Evolutionary conservation across 2,797 vertebrate species (phyloP), one percentile per base, ranked within the genome.

Genomic region (Etheostoma nigrum): DNA sequence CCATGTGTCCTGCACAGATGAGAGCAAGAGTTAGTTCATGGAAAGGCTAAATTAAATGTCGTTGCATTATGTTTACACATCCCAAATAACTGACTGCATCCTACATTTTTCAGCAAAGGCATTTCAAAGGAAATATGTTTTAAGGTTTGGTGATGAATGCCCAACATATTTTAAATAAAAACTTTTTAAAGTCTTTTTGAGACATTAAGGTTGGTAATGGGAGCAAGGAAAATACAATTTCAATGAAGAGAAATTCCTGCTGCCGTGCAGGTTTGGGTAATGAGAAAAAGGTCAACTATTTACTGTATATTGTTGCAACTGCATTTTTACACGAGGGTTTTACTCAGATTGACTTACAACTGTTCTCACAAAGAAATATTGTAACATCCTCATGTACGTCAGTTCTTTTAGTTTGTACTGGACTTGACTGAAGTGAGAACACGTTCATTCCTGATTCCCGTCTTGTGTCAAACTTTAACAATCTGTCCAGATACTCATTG

Each of bases 1-100:
- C 70, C 54, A 64, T 80, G 57, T 88, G 77, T 80, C 47, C 74
- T 61, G 48, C 4, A 25, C 25, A 44, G 68, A 86, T 82, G 76
- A 82, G 55, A 68, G 36, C 51, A 21, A 0, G 14, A 67, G 60
- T 44, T 47, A 69, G 74, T 44, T 68, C 64, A 74, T 3, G 64
- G 59, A 77, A 73, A 76, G 57, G 33, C n/a, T 66, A 16, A 68
- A 67, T 79, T 25, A 33, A 72, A 79, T 63, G 11, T 67, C 48
- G 60, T 75, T 78, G 70, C 19, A 12, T 62, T 42, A n/a, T 64
- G 55, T 78, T 79, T 72, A 42, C 61, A 48, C 45, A 16, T 40
- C 13, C 5, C 55, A 5, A 72, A 13, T 62, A 23, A 61, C 58
- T 60, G n/a, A 67, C 16, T 16, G 13, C 16, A 62, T 59, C 60